These are phyloP conservation scores for Branchinecta lynchi DNA, from an alignment of 1,140 invertebrate genomes.

Conservation along the genomic window DNA sequence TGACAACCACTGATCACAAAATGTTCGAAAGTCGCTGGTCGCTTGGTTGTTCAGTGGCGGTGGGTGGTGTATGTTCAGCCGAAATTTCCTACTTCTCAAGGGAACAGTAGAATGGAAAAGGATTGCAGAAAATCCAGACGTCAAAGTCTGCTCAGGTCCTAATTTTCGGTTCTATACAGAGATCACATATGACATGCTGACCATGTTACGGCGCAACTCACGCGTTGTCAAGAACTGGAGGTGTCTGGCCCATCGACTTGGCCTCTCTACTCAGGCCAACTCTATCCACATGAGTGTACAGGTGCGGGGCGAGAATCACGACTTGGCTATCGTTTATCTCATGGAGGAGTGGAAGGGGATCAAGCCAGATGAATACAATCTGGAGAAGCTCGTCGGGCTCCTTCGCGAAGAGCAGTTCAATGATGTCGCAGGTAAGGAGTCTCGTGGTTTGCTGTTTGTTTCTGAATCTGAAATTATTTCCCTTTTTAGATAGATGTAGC, in stretches of 20 bases:
- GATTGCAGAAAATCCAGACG: no score
- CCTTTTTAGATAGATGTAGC: no score
- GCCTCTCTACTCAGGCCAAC: constrained; percentile 10
- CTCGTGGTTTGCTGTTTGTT: no score
- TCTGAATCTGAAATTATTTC: no score
- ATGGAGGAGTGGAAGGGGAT: constrained; percentile 19
- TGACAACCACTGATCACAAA: no score
- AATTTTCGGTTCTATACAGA: constrained; percentile 13
- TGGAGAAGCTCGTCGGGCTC: constrained; percentile 12
- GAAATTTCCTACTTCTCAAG: no score
- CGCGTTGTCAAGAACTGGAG: constrained; percentile 17
- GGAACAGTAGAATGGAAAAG: no score
- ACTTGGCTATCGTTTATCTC: constrained; percentile 16
- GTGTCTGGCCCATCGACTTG: constrained; percentile 16
- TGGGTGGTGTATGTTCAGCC: no score
- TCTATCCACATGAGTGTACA: constrained; percentile 16
- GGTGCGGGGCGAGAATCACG: constrained; percentile 15
- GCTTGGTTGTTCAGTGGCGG: no score
- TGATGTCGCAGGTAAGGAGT: constrained; percentile 17
- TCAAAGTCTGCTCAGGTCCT: no score
- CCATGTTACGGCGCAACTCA: constrained; percentile 15
- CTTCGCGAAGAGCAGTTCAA: constrained; percentile 19
- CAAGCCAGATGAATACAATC: constrained; percentile 16
- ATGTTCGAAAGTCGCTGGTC: no score
- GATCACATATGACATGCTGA: constrained; percentile 16